Evolutionary conservation across 2,113 vertebrate genomes (phyloP).

Genomic region (Eurypyga helias): DNA sequence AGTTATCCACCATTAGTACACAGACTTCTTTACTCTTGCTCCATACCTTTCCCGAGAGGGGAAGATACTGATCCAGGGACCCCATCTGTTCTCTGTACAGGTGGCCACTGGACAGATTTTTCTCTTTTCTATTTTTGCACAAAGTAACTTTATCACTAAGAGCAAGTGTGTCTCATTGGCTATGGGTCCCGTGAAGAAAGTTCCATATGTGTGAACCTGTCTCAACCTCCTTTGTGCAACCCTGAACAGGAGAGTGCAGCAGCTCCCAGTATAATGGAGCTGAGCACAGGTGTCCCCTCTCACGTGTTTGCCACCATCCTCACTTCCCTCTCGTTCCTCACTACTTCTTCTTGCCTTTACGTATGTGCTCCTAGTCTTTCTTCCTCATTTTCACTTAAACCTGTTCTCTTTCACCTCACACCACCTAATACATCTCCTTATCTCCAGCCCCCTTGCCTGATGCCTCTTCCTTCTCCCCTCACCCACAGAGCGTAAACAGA

Average conservation of each 20-base stretch:
- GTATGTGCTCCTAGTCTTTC: not conserved
- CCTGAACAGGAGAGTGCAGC: not conserved
- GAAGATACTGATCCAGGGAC: not conserved
- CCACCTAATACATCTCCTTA: not conserved
- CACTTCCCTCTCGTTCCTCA: not conserved
- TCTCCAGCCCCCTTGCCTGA: not conserved
- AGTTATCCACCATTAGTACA: not conserved
- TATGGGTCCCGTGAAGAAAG: not conserved
- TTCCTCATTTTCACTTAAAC: not conserved
- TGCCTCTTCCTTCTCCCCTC: not conserved
- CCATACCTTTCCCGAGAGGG: not conserved
- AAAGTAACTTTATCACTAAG: not conserved
- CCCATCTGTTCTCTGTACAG: not conserved
- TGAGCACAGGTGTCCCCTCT: rapidly evolving
- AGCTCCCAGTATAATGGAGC: not conserved
- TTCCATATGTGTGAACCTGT: not conserved
- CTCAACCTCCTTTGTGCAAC: not conserved
- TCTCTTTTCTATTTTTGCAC: not conserved
- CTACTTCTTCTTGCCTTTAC: not conserved
- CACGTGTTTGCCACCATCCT: not conserved
- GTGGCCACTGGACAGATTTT: rapidly evolving
- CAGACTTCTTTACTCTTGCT: not conserved
- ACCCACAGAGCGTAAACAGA: not conserved
- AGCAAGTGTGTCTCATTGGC: rapidly evolving
- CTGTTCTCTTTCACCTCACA: not conserved